phyloP scores from a whole-genome alignment of 64 coral and sea anemone genomes.

The Pachyseris speciosa region DNA sequence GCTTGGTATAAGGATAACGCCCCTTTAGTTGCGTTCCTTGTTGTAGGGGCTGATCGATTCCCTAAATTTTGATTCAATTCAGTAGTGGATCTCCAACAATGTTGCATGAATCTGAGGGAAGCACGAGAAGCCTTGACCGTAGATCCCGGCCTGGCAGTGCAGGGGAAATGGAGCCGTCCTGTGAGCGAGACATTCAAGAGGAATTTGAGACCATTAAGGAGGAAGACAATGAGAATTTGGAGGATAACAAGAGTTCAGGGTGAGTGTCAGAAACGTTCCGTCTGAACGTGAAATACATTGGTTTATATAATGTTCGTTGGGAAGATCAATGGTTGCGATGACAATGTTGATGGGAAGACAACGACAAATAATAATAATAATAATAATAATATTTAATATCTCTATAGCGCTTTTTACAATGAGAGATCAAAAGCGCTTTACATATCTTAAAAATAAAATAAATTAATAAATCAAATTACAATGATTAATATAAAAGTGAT shows the following conservation, averaged over 20 bases:
- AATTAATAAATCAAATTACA: too few relatives aligned
- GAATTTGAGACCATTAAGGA: conserved; percentile 56
- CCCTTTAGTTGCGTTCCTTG: not conserved
- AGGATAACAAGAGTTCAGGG: conserved; percentile 43
- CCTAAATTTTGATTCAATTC: not conserved
- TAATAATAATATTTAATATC: too few relatives aligned
- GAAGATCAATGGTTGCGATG: not conserved
- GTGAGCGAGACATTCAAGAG: conserved; percentile 26
- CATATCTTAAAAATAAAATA: too few relatives aligned
- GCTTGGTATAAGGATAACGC: not conserved
- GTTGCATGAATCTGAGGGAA: not conserved
- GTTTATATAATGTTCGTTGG: not conserved
- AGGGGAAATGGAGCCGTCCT: conserved; percentile 23
- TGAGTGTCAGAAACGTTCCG: not conserved
- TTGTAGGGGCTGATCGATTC: not conserved
- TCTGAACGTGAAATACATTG: not conserved
- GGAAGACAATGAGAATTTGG: conserved; percentile 24
- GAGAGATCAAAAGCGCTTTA: too few relatives aligned
- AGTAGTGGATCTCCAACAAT: conserved; percentile 2
- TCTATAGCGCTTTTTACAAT: too few relatives aligned
- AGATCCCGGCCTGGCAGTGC: conserved; percentile 28
- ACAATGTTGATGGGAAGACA: too few relatives aligned
- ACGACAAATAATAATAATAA: too few relatives aligned
- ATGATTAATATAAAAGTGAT: too few relatives aligned
- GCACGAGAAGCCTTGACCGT: not conserved